Conservation (phyloP, 1,140 invertebrate genomes). For the Drosophila nigromelanica region DNA sequence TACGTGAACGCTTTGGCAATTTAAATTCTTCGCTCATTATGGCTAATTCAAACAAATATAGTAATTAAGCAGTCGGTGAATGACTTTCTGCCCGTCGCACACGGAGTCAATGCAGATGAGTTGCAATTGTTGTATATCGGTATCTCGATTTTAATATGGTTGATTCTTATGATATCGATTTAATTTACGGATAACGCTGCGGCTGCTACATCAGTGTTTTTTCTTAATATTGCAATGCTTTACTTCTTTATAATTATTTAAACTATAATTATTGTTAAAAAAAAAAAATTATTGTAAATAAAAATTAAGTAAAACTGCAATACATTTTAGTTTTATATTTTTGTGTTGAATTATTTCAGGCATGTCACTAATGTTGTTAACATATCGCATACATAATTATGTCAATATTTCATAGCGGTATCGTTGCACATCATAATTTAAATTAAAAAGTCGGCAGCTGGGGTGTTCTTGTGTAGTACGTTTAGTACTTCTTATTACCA, state of each 20-base stretch:
- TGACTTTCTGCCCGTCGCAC: constrained; percentile 37
- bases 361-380: not conserved
- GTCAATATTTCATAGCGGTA: constrained; percentile 2
- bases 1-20: constrained; percentile 90
- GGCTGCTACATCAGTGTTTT: no score
- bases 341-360: no score
- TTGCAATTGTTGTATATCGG: constrained; percentile 24
- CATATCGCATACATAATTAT: not conserved
- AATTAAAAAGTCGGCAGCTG: no score
- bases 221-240: no score
- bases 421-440: not conserved
- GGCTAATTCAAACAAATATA: constrained; percentile 20
- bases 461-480: no score
- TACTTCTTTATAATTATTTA: not conserved
- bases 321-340: not conserved
- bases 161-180: not conserved
- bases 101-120: constrained; percentile 13
- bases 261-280: no score
- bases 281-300: no score
- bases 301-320: no score
- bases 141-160: not conserved
- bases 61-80: constrained; percentile 16
- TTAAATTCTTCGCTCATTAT: constrained; percentile 86
- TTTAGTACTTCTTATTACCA: no score
- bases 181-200: not conserved